These are phyloP conservation scores for Eleginops maclovinus DNA, from an alignment of 2,113 vertebrate genomes.

Conservation along the genomic window DNA sequence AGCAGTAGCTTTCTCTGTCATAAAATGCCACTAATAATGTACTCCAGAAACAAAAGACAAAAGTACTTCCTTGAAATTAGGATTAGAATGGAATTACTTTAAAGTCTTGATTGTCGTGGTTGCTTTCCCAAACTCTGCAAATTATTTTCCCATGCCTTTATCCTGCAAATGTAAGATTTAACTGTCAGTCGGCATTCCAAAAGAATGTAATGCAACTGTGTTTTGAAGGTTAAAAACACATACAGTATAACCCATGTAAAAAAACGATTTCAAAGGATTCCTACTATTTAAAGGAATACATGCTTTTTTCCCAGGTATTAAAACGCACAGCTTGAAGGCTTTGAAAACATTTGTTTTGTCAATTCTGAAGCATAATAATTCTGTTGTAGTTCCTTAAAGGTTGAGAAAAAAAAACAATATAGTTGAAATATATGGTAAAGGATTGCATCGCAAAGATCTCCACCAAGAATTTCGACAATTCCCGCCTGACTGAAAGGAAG, in stretches of 20 bases:
- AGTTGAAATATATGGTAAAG: neutral
- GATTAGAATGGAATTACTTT: too few species aligned
- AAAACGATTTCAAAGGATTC: too few species aligned
- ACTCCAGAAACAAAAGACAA: too few species aligned
- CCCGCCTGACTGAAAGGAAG: slow-evolving; percentile 5
- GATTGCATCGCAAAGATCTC: neutral
- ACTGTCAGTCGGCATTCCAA: neutral
- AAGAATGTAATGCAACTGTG: neutral
- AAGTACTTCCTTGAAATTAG: too few species aligned
- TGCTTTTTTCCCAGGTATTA: too few species aligned
- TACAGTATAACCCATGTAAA: neutral
- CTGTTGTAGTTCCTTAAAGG: neutral
- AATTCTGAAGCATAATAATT: neutral
- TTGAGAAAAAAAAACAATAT: neutral
- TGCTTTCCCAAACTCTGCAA: too few species aligned
- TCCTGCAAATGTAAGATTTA: neutral
- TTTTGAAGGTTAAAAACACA: neutral
- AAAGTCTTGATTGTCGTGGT: too few species aligned
- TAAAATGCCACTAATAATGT: too few species aligned
- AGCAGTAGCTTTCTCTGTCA: too few species aligned
- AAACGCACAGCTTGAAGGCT: too few species aligned
- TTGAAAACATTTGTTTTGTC: neutral
- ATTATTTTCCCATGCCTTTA: too few species aligned
- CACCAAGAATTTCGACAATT: neutral
- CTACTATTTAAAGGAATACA: too few species aligned